A percentile compares a stretch with the other conserved stretches of the same genome.
phyloP scores from a whole-genome alignment of 2,888 invertebrate genomes.

The Pilophorus perplexus region DNA sequence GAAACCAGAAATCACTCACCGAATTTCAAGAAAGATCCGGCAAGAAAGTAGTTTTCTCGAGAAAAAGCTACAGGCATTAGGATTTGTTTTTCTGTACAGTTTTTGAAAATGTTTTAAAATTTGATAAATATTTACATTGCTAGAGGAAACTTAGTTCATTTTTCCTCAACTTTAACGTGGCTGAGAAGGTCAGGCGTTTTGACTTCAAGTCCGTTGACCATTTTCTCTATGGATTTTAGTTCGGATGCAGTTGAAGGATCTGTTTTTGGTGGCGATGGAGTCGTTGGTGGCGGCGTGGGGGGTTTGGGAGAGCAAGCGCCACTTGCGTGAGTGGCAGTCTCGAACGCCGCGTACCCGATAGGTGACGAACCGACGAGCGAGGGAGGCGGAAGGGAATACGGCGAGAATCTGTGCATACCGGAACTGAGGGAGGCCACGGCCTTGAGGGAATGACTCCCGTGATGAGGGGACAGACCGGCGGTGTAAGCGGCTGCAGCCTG shows the following conservation, averaged over 20 bases:
- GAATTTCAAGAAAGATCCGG: no score
- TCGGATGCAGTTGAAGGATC: slow-evolving; percentile 66
- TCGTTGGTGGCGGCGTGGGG: slow-evolving; percentile 47
- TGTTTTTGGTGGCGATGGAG: slow-evolving; percentile 46
- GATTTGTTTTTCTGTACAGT: slow-evolving; percentile 22
- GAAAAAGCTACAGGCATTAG: slow-evolving; percentile 6
- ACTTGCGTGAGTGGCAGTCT: slow-evolving; percentile 77
- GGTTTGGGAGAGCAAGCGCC: slow-evolving; percentile 50
- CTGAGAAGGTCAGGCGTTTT: slow-evolving; percentile 54
- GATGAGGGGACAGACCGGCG: slow-evolving; percentile 47
- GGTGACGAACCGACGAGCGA: slow-evolving; percentile 54
- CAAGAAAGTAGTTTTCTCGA: slow-evolving; percentile 22
- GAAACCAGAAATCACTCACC: background rate
- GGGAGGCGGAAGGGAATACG: slow-evolving; percentile 66
- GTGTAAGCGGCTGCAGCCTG: slow-evolving; percentile 47
- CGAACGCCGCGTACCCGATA: slow-evolving; percentile 73
- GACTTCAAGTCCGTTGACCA: slow-evolving; percentile 93
- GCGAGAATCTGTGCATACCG: slow-evolving; percentile 77
- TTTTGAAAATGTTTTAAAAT: background rate
- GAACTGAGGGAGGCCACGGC: slow-evolving; percentile 56
- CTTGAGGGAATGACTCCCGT: slow-evolving; percentile 59
- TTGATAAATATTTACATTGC: slow-evolving; percentile 8
- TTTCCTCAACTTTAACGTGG: slow-evolving; percentile 47
- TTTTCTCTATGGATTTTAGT: slow-evolving; percentile 93
- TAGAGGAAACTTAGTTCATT: slow-evolving; percentile 40